These are phyloP conservation scores for Tineola bisselliella DNA, from an alignment of 2,888 invertebrate genomes.

Conservation along the genomic window DNA sequence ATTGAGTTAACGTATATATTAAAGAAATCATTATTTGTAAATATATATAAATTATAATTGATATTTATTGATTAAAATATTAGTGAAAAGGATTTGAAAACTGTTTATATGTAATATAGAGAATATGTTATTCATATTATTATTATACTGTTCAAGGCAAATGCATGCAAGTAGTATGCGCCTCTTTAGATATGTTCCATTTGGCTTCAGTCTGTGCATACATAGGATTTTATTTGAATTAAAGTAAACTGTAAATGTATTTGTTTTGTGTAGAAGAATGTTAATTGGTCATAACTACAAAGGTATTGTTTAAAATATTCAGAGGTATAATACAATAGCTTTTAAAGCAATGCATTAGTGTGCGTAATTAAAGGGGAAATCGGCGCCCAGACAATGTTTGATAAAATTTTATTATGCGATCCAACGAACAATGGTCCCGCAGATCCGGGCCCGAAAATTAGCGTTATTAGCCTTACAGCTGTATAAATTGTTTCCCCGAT, in stretches of 20 bases:
- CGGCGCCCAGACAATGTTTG: conserved; percentile 28
- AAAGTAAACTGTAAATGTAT: neutral
- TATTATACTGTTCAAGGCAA: no score
- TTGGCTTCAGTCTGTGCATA: no score
- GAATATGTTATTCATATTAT: no score
- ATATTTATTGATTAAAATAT: no score
- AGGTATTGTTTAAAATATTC: neutral
- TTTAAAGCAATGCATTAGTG: conserved; percentile 10
- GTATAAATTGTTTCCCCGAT: conserved; percentile 34
- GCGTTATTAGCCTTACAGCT: conserved; percentile 37
- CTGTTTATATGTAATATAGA: no score
- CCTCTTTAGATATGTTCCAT: no score
- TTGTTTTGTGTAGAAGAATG: neutral
- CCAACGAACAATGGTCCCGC: conserved; percentile 30
- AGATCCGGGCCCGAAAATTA: conserved; percentile 35
- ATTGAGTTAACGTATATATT: no score
- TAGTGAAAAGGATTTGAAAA: no score
- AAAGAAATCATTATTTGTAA: no score
- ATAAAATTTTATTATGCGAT: conserved; percentile 43
- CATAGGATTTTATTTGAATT: no score
- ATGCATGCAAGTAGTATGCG: no score
- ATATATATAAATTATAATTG: no score
- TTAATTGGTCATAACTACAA: neutral
- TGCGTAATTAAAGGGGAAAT: conserved; percentile 24
- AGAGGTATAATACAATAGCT: conserved; percentile 2